Conservation (phyloP, 2,113 vertebrate genomes). For the Mobula birostris region DNA sequence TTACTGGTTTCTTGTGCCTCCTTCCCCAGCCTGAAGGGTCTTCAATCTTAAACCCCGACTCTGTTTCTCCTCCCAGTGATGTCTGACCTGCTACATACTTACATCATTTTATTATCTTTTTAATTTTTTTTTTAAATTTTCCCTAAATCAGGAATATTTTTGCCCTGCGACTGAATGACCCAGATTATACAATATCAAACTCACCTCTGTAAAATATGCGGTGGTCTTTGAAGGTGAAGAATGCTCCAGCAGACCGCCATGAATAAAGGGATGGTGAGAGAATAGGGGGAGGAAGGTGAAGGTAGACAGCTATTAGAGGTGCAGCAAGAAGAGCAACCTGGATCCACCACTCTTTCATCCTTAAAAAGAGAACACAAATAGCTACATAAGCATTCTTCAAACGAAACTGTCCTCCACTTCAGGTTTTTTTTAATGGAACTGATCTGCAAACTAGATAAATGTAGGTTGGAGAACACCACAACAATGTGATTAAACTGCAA, state of each 20-base stretch:
- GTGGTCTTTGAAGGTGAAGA: slow-evolving; percentile 71
- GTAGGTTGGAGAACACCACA: neutral
- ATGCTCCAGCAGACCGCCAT: slow-evolving; percentile 69
- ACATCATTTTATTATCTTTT: too few species aligned
- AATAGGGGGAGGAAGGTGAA: slow-evolving; percentile 79
- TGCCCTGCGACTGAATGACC: neutral
- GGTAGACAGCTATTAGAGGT: slow-evolving; percentile 80
- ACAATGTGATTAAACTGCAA: neutral
- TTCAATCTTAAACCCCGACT: too few species aligned
- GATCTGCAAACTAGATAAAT: neutral
- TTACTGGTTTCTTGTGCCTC: too few species aligned
- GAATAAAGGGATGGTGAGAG: slow-evolving; percentile 70
- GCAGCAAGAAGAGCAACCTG: slow-evolving; percentile 72
- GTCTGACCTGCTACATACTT: too few species aligned
- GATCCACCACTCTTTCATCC: slow-evolving; percentile 90
- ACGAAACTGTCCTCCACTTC: neutral
- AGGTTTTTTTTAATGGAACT: neutral
- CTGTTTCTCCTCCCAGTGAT: too few species aligned
- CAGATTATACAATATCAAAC: rapidly evolving
- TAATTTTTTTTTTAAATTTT: too few species aligned
- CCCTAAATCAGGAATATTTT: neutral
- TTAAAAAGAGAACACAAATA: slow-evolving; percentile 43
- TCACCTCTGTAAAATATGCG: slow-evolving; percentile 84
- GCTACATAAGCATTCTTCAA: neutral
- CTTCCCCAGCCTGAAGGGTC: too few species aligned